Conservation (phyloP, 2,888 invertebrate genomes). For the Drosophila melanosoma region DNA sequence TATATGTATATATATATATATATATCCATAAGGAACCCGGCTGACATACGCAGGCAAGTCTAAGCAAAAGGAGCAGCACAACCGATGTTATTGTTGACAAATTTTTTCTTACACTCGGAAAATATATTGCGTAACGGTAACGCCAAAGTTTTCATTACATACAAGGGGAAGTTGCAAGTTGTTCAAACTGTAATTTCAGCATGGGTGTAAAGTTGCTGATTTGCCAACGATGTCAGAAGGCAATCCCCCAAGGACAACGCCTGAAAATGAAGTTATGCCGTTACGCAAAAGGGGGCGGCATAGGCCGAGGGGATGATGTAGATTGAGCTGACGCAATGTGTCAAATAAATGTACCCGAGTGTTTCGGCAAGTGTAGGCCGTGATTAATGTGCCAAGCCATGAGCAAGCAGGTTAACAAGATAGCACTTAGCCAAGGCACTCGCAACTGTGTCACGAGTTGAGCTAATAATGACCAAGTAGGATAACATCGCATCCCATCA, state of each 20-base stretch:
- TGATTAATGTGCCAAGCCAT: conserved; percentile 51
- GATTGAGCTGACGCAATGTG: conserved; percentile 20
- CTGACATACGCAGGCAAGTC: conserved; percentile 45
- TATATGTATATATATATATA: neutral
- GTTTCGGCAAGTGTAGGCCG: conserved; percentile 44
- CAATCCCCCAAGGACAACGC: conserved; percentile 7
- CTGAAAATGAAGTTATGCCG: neutral
- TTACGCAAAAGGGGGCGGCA: neutral
- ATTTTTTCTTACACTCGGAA: conserved; percentile 57
- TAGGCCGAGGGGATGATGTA: neutral
- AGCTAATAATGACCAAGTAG: conserved; percentile 49
- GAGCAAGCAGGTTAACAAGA: conserved; percentile 53
- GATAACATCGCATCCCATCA: neutral
- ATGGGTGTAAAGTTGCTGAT: conserved; percentile 53
- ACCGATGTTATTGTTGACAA: conserved; percentile 60
- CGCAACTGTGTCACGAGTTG: conserved; percentile 44
- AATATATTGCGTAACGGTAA: conserved; percentile 63
- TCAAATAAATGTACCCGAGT: conserved; percentile 28
- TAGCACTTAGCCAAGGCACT: conserved; percentile 45
- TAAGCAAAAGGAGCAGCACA: conserved; percentile 28
- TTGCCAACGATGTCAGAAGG: conserved; percentile 52
- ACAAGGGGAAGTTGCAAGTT: conserved; percentile 9
- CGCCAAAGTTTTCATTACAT: conserved; percentile 61
- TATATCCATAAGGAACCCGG: conserved; percentile 24
- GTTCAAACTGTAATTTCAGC: conserved; percentile 52